Evolutionary conservation across 2,888 invertebrate genomes (phyloP), one percentile per base, ranked within the genome.

Genomic region (Scrobipalpa atriplicella): DNA sequence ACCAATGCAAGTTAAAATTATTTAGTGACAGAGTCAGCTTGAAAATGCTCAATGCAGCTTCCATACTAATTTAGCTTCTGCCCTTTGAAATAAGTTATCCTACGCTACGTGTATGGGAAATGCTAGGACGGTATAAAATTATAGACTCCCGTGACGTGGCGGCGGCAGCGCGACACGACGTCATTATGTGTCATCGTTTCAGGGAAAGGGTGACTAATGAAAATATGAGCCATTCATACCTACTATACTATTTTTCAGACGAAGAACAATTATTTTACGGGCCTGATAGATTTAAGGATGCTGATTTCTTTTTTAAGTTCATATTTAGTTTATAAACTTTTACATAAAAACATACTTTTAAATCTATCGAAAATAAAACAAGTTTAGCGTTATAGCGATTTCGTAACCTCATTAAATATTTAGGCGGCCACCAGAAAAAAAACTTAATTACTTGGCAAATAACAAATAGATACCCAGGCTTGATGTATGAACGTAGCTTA

Each of bases 191-290:
- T 58, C 58, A 58, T 38, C 58, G 29, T 38, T 58, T 58, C 58
- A 58, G 58, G n/a, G 58, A 58, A 58, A 38, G 0, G 43, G 16
- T 54, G 54, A 54, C 54, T 54, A 19, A 69, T 56, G 47, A 62
- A 47, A 16, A n/a, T n/a, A n/a, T n/a, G 47, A 47, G 47, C n/a
- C 47, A 47, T n/a, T n/a, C n/a, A n/a, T n/a, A n/a, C n/a, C n/a
- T n/a, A 16, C 13, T 13, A 0, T 3, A 43, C 47, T 47, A n/a
- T 47, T 7, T 16, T n/a, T 47, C 47, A 47, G 6, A 5, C 29
- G 29, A 29, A 29, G 5, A 29, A 29, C 29, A 29, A 29, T 3
- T 5, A 5, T 29, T 29, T 3, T 29, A 29, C 29, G 2, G 29
- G 2, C 29, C 5, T 29, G 5, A 29, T 29, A 29, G 2, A 29